Conservation (phyloP, 2,888 invertebrate genomes). For the Cephus rjabovi region DNA sequence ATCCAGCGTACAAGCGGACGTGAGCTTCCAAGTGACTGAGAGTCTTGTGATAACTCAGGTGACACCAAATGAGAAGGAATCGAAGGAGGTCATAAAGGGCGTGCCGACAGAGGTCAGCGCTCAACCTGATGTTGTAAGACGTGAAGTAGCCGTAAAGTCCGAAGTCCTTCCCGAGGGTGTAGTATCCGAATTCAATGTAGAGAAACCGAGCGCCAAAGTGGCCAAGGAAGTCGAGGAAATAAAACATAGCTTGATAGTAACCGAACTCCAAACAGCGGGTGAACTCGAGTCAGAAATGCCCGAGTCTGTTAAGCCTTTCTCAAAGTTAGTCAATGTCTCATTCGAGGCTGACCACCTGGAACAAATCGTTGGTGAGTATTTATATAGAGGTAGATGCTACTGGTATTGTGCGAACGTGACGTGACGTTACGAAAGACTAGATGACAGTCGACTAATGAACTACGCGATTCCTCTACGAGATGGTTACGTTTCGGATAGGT, state of each 20-base stretch:
- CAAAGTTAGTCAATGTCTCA: constrained; percentile 64
- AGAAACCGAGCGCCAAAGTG: constrained; percentile 50
- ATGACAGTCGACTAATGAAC: not conserved
- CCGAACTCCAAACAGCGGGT: constrained; percentile 67
- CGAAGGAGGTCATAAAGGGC: constrained; percentile 62
- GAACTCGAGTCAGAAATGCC: constrained; percentile 67
- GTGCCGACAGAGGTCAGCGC: constrained; percentile 66
- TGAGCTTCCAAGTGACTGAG: constrained; percentile 54
- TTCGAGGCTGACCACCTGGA: constrained; percentile 58
- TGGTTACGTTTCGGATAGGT: not conserved
- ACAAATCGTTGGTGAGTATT: constrained; percentile 55
- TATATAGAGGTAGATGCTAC: constrained; percentile 14
- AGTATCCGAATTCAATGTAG: constrained; percentile 46
- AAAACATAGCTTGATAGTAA: constrained; percentile 68
- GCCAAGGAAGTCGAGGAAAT: constrained; percentile 54
- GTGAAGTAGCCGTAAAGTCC: constrained; percentile 64
- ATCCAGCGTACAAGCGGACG: constrained; percentile 45
- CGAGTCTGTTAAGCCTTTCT: constrained; percentile 62
- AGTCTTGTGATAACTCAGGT: constrained; percentile 64
- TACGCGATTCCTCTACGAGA: not conserved
- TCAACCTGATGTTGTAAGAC: constrained; percentile 64
- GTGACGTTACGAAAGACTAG: constrained; percentile 7
- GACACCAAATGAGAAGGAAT: constrained; percentile 58
- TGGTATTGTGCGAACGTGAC: constrained; percentile 56
- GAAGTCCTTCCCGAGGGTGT: constrained; percentile 52